Conservation (phyloP, 1,140 invertebrate genomes). For the Caenorhabditis brenneri region DNA sequence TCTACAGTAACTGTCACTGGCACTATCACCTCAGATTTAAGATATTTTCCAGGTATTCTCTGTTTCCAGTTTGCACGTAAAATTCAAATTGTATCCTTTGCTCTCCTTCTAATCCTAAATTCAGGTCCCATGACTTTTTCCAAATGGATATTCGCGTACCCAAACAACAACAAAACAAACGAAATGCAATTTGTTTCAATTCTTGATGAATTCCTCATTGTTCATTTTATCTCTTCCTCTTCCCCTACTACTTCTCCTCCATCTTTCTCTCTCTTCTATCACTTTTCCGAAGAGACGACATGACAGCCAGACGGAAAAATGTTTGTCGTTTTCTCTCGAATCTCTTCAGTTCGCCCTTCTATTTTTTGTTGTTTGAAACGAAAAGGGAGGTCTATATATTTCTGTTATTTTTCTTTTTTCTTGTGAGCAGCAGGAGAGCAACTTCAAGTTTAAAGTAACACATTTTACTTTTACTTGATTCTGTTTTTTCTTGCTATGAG, state of each 20-base stretch:
- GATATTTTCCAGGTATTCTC: too few relatives aligned
- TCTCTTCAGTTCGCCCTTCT: not conserved
- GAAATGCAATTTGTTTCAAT: not conserved
- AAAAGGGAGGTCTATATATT: not conserved
- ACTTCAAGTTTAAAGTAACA: not conserved
- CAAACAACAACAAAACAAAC: too few relatives aligned
- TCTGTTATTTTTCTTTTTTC: not conserved
- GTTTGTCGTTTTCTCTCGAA: slow-evolving; percentile 6
- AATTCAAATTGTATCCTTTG: too few relatives aligned
- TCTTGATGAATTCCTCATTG: not conserved
- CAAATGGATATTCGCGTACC: not conserved
- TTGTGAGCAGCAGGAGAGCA: too few relatives aligned
- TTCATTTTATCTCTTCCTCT: not conserved
- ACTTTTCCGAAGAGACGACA: not conserved
- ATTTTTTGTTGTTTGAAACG: not conserved
- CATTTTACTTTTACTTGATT: not conserved
- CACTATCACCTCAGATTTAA: too few relatives aligned
- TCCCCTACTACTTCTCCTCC: not conserved
- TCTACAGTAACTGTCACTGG: too few relatives aligned
- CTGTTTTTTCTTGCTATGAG: not conserved
- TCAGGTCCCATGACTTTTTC: too few relatives aligned
- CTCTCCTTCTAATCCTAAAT: too few relatives aligned
- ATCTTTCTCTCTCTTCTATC: not conserved
- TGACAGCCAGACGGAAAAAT: not conserved
- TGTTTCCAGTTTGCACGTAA: too few relatives aligned